These are phyloP conservation scores for Pongo pygmaeus DNA, from an alignment of 2,113 vertebrate genomes.

Conservation along the genomic window DNA sequence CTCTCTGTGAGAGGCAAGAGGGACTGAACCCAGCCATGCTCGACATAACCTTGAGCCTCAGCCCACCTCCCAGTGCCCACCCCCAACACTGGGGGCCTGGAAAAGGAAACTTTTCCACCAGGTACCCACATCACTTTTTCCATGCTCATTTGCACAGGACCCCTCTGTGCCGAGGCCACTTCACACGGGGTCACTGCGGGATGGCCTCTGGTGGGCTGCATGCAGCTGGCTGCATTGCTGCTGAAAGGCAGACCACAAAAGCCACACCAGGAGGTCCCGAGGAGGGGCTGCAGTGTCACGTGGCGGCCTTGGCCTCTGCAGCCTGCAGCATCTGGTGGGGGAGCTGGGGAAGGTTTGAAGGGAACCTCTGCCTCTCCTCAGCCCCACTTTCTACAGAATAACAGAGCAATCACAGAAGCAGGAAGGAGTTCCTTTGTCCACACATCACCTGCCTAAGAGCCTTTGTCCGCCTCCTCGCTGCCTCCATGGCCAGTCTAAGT, in stretches of 20 bases:
- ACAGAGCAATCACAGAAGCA: background rate
- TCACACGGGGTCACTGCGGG: background rate
- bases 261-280: background rate
- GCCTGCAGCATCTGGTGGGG: background rate
- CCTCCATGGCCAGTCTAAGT: fast-evolving
- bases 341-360: background rate
- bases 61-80: background rate
- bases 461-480: background rate
- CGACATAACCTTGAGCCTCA: background rate
- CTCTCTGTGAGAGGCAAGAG: background rate
- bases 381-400: background rate
- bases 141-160: constrained; percentile 39
- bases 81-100: background rate
- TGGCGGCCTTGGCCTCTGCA: background rate
- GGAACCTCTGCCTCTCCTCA: background rate
- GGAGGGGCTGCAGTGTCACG: background rate
- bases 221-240: background rate
- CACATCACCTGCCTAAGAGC: background rate
- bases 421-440: background rate
- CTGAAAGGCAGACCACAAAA: constrained; percentile 32
- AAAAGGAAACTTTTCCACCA: constrained; percentile 27
- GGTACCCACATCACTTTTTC: constrained; percentile 28
- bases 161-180: background rate
- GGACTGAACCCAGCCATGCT: background rate
- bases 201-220: background rate